Percentiles rank a stretch among this genome's conserved stretches.
Conservation (phyloP, 2,888 invertebrate species). For the Phrixothrix hirtus region DNA sequence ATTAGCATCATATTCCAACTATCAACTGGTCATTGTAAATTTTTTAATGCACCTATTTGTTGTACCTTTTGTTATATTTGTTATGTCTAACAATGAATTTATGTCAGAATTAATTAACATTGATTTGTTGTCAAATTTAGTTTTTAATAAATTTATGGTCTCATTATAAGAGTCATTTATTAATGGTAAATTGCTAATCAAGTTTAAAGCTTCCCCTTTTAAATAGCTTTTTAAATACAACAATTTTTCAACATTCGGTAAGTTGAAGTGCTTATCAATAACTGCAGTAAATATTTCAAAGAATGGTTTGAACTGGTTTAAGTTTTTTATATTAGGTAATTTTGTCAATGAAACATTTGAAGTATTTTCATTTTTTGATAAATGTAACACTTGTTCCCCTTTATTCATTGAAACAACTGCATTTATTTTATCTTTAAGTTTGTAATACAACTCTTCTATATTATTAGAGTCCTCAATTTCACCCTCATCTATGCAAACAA, state of each 20-base stretch:
- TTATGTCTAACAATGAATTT: slow-evolving; percentile 17
- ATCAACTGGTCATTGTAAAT: slow-evolving; percentile 5
- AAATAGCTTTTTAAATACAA: slow-evolving; percentile 16
- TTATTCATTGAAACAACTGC: no score
- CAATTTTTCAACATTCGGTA: slow-evolving; percentile 2
- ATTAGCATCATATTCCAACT: slow-evolving; percentile 18
- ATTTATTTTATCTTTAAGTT: no score
- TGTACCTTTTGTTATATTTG: slow-evolving; percentile 15
- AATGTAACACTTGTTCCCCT: no score
- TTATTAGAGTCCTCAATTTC: no score
- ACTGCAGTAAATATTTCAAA: no score
- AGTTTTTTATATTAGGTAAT: no score
- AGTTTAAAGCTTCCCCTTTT: slow-evolving; percentile 20
- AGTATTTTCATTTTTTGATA: no score
- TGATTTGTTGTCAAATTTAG: slow-evolving; percentile 19
- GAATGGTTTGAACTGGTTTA: no score
- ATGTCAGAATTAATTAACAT: slow-evolving; percentile 17
- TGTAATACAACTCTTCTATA: no score
- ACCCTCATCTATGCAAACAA: no score
- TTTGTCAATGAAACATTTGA: no score
- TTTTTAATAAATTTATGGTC: slow-evolving; percentile 11
- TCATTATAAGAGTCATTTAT: slow-evolving; percentile 15
- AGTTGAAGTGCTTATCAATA: slow-evolving; percentile 1
- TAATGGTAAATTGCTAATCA: slow-evolving; percentile 19
- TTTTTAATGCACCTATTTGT: slow-evolving; percentile 18